Conservation (phyloP, 2,113 vertebrate genomes). For the Ascaphus truei region DNA sequence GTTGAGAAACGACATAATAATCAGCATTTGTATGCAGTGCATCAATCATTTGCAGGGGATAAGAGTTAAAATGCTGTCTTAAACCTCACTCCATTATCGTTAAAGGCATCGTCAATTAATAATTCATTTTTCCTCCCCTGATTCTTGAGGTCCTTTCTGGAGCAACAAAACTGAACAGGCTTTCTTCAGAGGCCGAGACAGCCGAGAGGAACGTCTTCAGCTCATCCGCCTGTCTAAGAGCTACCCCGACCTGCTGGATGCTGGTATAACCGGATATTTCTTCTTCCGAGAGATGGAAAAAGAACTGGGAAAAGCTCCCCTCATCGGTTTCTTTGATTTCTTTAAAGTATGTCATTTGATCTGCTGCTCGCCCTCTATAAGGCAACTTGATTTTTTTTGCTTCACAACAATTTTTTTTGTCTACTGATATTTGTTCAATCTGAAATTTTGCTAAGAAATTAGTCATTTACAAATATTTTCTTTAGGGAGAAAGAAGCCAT, state of each 20-base stretch:
- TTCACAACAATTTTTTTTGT: not conserved
- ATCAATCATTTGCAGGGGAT: no score
- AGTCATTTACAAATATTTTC: no score
- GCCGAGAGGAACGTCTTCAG: conserved; percentile 80
- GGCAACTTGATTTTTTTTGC: not conserved
- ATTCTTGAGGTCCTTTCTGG: conserved; percentile 73
- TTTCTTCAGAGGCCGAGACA: conserved; percentile 89
- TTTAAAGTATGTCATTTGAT: conserved; percentile 78
- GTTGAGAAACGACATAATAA: no score
- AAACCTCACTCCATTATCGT: no score
- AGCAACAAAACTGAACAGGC: conserved; percentile 78
- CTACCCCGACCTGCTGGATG: conserved; percentile 81
- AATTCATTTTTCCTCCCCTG: conserved; percentile 25
- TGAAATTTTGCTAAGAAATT: no score
- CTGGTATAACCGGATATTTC: conserved; percentile 90
- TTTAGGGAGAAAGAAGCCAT: no score
- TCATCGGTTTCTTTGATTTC: conserved; percentile 93
- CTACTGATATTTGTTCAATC: no score
- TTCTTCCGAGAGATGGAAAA: conserved; percentile 90
- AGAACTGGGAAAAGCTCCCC: conserved; percentile 72
- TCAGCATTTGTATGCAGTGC: no score
- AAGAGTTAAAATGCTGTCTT: no score
- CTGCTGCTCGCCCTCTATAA: no score
- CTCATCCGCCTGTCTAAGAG: conserved; percentile 76
- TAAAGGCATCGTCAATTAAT: no score